Base-by-base conservation (phyloP, 1,140 invertebrate genomes). In the Drosophila rhopaloa region DNA sequence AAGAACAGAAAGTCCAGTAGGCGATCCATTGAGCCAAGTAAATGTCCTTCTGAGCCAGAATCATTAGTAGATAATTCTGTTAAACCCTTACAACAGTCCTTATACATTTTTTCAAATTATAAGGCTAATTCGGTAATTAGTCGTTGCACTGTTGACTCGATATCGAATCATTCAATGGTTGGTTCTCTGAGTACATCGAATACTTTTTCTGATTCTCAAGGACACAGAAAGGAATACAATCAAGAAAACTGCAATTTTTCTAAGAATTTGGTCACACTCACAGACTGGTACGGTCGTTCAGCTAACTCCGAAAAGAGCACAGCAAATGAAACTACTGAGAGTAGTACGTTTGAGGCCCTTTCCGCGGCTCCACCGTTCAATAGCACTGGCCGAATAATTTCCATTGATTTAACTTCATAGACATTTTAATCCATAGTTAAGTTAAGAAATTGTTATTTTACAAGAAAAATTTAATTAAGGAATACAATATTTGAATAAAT, bases 71-170 rank as follows among this genome's bases (percentile, higher is more conserved):
- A 79, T 44, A 76, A 59, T 19, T 65, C 79, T 3, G 63, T 78
- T 29, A 91, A 90, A 19, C 91, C 91, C 2, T 50, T 92, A 37
- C 82, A 83, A 53, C 91, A 92, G 44, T 92, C 91, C 5, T 76
- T 92, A 11, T 92, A 91, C 29, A 91, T 92, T 54, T 91, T 90
- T 78, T 92, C 91, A 37, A 92, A 92, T 62, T 92, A 91, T 38
- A 82, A 91, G 63, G 86, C 88, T 32, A 82, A 89, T 24, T 84
- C 88, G 11, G 76, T 77, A 51, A 54, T 88, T 14, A 91, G 79
- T 43, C 65, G 79, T 19, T 78, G 70, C 61, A 58, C 59, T 60
- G 71, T 74, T 14, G 65, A 80, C 27, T 50, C 82, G 4, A 83
- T 68, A 56, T 14, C 72, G n/a, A 84, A 79, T 57, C 68, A 54